Percentiles rank a stretch among this genome's conserved stretches.
Conservation (phyloP, 2,888 invertebrate genomes). For the Phaedon cochleariae region DNA sequence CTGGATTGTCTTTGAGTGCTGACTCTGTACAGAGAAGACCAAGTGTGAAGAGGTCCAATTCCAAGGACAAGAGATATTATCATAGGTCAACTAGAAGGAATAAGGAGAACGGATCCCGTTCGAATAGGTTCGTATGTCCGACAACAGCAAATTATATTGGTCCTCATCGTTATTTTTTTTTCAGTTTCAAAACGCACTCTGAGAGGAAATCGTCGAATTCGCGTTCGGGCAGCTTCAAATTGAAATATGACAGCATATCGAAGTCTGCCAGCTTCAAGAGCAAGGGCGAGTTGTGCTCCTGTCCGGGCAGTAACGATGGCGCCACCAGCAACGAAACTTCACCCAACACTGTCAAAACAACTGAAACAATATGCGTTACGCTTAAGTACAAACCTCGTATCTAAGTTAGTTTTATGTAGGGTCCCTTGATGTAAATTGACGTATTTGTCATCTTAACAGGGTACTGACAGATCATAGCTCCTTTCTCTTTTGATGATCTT, state of each 20-base stretch:
- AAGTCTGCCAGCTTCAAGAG: conserved; percentile 60
- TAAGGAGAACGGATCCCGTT: conserved; percentile 66
- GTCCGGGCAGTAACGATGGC: conserved; percentile 46
- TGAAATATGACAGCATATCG: conserved; percentile 59
- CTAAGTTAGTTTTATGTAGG: not conserved
- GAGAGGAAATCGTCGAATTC: conserved; percentile 56
- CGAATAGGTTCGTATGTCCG: conserved; percentile 54
- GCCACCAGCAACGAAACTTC: conserved; percentile 32
- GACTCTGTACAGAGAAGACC: conserved; percentile 71
- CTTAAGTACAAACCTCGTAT: conserved; percentile 60
- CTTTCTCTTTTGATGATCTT: no score
- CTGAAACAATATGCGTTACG: conserved; percentile 61
- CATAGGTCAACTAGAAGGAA: conserved; percentile 67
- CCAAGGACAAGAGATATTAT: conserved; percentile 65
- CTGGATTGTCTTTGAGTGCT: conserved; percentile 70
- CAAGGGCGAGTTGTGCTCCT: conserved; percentile 59
- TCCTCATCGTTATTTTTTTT: conserved; percentile 22
- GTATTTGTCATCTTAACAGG: no score
- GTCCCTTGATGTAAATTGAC: no score
- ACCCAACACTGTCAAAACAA: conserved; percentile 49
- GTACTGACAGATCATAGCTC: no score
- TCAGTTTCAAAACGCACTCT: conserved; percentile 58
- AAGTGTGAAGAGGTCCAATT: conserved; percentile 66
- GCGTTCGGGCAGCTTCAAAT: conserved; percentile 58
- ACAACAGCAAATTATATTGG: no score